Conservation (phyloP, 2,113 vertebrate species). For the Burhinus bistriatus region DNA sequence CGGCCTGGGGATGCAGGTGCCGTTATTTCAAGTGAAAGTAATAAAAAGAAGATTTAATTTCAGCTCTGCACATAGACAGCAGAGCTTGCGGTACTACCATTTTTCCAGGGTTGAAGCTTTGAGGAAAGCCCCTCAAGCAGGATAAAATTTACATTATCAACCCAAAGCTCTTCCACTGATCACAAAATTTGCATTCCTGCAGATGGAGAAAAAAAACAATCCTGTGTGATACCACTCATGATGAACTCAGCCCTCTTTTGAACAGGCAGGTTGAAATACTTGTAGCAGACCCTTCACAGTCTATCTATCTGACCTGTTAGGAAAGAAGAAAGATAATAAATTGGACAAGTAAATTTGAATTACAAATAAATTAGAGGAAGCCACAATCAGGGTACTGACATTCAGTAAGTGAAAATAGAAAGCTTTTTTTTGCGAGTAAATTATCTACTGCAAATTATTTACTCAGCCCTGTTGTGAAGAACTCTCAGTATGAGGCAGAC, state of each 20-base stretch:
- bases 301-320: conserved; percentile 20
- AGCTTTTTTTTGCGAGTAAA: background rate
- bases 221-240: background rate
- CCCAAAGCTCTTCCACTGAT: background rate
- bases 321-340: conserved; percentile 45
- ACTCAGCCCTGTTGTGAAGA: background rate
- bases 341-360: conserved; percentile 59
- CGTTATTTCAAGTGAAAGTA: background rate
- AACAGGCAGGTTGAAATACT: conserved; percentile 21
- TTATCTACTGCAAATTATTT: conserved; percentile 36
- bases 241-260: conserved; percentile 15
- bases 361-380: conserved; percentile 59
- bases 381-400: conserved; percentile 38
- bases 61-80: background rate
- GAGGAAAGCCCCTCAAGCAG: background rate
- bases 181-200: background rate
- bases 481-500: background rate
- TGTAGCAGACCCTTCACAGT: conserved; percentile 25
- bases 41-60: conserved; percentile 29
- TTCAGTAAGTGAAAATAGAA: background rate
- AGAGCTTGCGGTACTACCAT: background rate
- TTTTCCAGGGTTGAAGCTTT: background rate
- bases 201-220: background rate
- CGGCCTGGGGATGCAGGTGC: background rate
- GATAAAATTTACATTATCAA: background rate